Percentiles rank a stretch among this genome's conserved stretches.
Conservation (phyloP, 1,140 invertebrate species). For the Meteorus sp. region DNA sequence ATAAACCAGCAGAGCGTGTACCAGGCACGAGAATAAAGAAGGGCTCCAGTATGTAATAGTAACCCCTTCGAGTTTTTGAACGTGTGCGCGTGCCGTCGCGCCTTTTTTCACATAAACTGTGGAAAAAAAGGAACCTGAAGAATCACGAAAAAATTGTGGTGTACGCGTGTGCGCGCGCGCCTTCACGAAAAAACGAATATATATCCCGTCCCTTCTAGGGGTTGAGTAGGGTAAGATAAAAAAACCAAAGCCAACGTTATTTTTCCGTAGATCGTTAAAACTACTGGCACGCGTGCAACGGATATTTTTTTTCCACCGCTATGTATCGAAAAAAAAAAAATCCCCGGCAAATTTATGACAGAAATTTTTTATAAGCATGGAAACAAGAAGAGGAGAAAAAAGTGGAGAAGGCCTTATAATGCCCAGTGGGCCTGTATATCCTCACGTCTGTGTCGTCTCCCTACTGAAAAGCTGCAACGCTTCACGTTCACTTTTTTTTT, state of each 20-base stretch:
- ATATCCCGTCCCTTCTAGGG: background rate
- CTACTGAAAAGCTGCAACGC: slow-evolving; percentile 25
- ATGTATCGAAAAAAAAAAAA: slow-evolving; percentile 17
- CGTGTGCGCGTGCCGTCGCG: slow-evolving; percentile 14
- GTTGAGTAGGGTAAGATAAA: background rate
- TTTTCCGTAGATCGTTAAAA: slow-evolving; percentile 15
- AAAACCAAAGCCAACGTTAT: slow-evolving; percentile 24
- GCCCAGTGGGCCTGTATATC: slow-evolving; percentile 32
- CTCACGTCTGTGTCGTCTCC: no score
- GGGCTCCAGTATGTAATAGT: background rate
- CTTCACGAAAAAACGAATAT: background rate
- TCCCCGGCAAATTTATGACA: slow-evolving; percentile 32
- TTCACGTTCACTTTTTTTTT: slow-evolving; percentile 26
- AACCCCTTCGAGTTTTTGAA: slow-evolving; percentile 2
- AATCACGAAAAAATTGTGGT: slow-evolving; percentile 10
- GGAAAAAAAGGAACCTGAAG: background rate
- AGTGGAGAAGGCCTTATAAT: slow-evolving; percentile 32
- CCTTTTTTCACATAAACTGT: background rate
- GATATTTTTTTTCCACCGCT: slow-evolving; percentile 36
- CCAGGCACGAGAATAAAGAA: slow-evolving; percentile 5
- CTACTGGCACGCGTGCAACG: slow-evolving; percentile 30
- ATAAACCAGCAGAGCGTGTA: slow-evolving; percentile 6
- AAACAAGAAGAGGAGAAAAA: no score
- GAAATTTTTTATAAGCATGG: slow-evolving; percentile 43
- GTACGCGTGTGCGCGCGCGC: background rate